phyloP scores from a whole-genome alignment of 37 sponge, comb jelly and placozoan species.

The Chondrilla cf. caribensis region DNA sequence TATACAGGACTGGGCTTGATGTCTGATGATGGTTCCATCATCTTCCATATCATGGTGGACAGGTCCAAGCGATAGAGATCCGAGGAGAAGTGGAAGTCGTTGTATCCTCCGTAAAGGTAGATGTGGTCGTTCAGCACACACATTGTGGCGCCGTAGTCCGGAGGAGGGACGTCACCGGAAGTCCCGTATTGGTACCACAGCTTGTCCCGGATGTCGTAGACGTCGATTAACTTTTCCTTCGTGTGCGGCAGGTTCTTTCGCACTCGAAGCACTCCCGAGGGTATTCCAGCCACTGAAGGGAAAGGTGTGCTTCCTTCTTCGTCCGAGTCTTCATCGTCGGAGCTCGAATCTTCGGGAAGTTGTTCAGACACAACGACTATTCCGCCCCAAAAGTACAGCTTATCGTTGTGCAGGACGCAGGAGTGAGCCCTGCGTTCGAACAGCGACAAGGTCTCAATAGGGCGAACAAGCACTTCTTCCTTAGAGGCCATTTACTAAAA shows the following conservation, averaged over 20 bases:
- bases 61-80: constrained; percentile 2
- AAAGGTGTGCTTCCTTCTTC: background rate
- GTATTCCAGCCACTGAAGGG: background rate
- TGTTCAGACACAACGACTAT: constrained; percentile 12
- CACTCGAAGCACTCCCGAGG: background rate
- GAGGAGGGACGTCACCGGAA: background rate
- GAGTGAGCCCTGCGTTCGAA: constrained; percentile 23
- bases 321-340: background rate
- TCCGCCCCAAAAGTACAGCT: constrained; percentile 15
- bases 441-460: background rate
- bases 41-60: constrained; percentile 19
- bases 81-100: constrained; percentile 5
- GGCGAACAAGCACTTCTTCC: too few species aligned
- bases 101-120: constrained; percentile 11
- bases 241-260: constrained; percentile 12
- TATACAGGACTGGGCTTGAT: background rate
- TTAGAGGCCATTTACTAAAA: background rate
- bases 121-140: background rate
- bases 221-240: constrained; percentile 23
- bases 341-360: background rate
- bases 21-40: background rate
- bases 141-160: constrained; percentile 19
- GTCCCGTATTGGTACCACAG: constrained; percentile 23
- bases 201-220: constrained; percentile 11
- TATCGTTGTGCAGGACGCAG: background rate